Percentiles rank a stretch among this genome's conserved stretches.
These are phyloP conservation scores for Sminthurides bifidus DNA, from an alignment of 1,140 invertebrate species.

Conservation along the genomic window DNA sequence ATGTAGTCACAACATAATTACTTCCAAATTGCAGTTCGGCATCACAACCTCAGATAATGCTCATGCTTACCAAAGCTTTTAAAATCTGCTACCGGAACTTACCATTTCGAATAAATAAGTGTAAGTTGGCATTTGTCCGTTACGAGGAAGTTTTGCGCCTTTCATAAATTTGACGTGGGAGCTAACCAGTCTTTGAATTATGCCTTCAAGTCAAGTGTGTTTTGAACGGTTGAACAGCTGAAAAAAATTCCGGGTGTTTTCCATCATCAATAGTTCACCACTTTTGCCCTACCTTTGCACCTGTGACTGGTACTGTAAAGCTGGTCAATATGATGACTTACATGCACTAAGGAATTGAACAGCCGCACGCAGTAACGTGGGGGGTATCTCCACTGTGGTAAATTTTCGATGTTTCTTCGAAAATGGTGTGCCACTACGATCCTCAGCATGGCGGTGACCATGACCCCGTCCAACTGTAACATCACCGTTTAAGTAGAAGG, in stretches of 20 bases:
- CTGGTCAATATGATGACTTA: too few species aligned
- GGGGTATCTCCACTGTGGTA: background rate
- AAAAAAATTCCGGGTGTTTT: background rate
- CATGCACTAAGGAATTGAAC: constrained; percentile 18
- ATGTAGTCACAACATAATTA: too few species aligned
- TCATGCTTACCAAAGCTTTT: constrained; percentile 29
- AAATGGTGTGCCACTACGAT: too few species aligned
- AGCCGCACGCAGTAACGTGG: too few species aligned
- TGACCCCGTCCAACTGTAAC: too few species aligned
- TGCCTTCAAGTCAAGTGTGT: constrained; percentile 10
- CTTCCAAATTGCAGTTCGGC: too few species aligned
- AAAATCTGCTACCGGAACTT: constrained; percentile 4
- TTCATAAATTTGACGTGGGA: constrained; percentile 13
- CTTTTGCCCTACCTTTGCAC: background rate
- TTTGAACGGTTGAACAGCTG: constrained; percentile 21
- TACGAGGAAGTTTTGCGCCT: constrained; percentile 13
- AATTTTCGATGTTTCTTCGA: constrained; percentile 9
- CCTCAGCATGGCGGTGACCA: background rate
- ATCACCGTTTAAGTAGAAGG: too few species aligned
- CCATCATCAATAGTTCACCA: background rate
- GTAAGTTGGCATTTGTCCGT: background rate
- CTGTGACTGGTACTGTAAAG: too few species aligned
- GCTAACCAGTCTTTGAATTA: constrained; percentile 19
- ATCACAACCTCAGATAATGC: too few species aligned
- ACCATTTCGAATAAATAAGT: constrained; percentile 20